Evolutionary conservation across 2,113 vertebrate species (phyloP).

Genomic region (Narcine bancroftii): DNA sequence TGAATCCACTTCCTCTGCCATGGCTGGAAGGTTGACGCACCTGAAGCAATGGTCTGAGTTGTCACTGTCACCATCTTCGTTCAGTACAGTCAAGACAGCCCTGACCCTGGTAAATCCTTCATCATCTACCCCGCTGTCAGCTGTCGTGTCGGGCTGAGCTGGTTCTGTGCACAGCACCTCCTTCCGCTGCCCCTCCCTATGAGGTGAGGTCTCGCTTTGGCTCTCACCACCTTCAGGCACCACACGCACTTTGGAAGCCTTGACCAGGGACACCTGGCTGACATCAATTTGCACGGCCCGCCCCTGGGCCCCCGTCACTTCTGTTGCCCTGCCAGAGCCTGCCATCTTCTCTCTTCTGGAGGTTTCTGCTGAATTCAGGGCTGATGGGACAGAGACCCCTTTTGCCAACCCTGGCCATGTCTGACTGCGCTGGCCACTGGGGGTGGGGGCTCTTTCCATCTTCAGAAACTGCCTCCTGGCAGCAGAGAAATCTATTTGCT

Average conservation of each 20-base stretch:
- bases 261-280: constrained; percentile 40
- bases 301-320: constrained; percentile 40
- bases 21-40: constrained; percentile 55
- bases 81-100: constrained; percentile 77
- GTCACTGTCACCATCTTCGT: constrained; percentile 68
- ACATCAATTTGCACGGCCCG: constrained; percentile 45
- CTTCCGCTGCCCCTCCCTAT: background rate
- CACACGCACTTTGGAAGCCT: constrained; percentile 55
- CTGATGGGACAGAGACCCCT: constrained; percentile 84
- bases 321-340: constrained; percentile 45
- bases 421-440: constrained; percentile 44
- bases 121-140: constrained; percentile 60
- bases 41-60: constrained; percentile 59
- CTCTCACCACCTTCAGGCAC: constrained; percentile 37
- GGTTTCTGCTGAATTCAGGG: constrained; percentile 63
- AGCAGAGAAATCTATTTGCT: constrained; percentile 84
- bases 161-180: constrained; percentile 41
- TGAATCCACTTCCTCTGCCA: constrained; percentile 82
- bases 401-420: constrained; percentile 69
- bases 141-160: constrained; percentile 39
- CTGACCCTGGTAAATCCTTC: constrained; percentile 78
- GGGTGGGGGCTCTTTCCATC: constrained; percentile 62
- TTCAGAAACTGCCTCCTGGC: constrained; percentile 86
- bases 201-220: constrained; percentile 40
- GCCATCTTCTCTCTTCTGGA: constrained; percentile 48